Base-by-base conservation (phyloP, 2,113 vertebrate genomes). In the Eudyptes chrysolophus region DNA sequence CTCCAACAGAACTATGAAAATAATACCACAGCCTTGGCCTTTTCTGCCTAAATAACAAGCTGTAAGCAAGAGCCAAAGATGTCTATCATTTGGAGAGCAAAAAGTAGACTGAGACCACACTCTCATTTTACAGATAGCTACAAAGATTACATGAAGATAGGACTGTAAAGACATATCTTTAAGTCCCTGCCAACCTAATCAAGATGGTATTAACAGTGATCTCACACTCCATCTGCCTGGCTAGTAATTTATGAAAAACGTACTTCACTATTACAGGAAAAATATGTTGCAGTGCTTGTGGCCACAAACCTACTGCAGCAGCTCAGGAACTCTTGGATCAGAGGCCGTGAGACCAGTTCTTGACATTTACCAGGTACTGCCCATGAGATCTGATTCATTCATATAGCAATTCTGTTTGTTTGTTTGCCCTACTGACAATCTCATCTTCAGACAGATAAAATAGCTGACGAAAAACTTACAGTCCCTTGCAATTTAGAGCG, bases 151-250 rank as follows among this genome's bases (percentile, higher is more conserved):
- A 92, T 78, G 96, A 97, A 97, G 97, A 97, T 96, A 95, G 94
- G 96, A 92, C 84, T 96, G 86, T 95, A 97, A 97, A 97, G 97
- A 97, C 96, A 80, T 96, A 94, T 97, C 95, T 94, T 94, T 95
- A 97, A 97, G 88, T 96, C 94, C 71, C 92, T 97, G 97, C 96
- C 97, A 97, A 97, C 96, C 97, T 97, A 97, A 97, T 97, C 97
- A 97, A 97, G 97, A 97, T 97, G 97, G 97, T 97, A 97, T 97
- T 97, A 97, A 97, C 97, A 97, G 94, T 97, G 96, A 97, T 97
- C 97, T 97, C 97, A 97, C 97, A 96, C 97, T 96, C 97, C 97
- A 97, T 97, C 97, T 97, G 97, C 96, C 97, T 95, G 96, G 96
- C 94, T 97, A 97, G 96, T 92, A 97, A 95, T 97, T 93, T 97